Evolutionary conservation across 2,888 invertebrate genomes (phyloP), one percentile per base, ranked within the genome.

Genomic region (Dynastes grantii): DNA sequence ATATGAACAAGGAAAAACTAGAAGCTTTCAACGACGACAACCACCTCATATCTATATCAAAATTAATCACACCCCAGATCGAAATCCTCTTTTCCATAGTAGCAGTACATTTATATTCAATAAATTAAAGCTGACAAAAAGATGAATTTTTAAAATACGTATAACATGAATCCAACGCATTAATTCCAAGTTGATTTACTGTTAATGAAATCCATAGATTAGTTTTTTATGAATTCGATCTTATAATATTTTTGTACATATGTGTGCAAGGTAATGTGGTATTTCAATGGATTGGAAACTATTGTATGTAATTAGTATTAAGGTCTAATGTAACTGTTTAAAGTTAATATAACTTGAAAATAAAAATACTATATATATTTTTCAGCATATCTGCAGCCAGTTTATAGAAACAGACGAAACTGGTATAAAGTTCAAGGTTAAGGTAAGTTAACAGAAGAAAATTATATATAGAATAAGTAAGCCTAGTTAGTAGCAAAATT

Each of bases 1-100:
- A 85, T 78, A 80, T 85, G 58, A 86, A 81, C 80, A 85, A 83
- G 79, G 85, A 85, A 80, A 85, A 87, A 81, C 83, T 83, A 68
- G 81, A 82, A n/a, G 79, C 82, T 16, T 78, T 83, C 68, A 84
- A 84, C 76, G 83, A 82, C 58, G 64, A 71, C 29, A 32, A 37
- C 13, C 73, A 73, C 13, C n/a, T 58, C 16, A 22, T 37, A 58
- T 73, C 73, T 58, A 37, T 37, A 22, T 37, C 73, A 22, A 16
- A n/a, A 40, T 40, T 58, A 55, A 58, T 67, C 45, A 45, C 67
- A 22, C 11, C 22, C n/a, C 9, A 49, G n/a, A 49, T 49, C 27
- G 51, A 68, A 68, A 40, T 51, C 22, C 5, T 68, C 9, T 13
- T 68, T 9, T 51, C 29, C 22, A 13, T 51, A 29, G 11, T 64